A percentile compares a stretch with the other conserved stretches of the same genome.
These are phyloP conservation scores for Percopsis transmontana DNA, from an alignment of 2,113 vertebrate genomes.

Conservation along the genomic window DNA sequence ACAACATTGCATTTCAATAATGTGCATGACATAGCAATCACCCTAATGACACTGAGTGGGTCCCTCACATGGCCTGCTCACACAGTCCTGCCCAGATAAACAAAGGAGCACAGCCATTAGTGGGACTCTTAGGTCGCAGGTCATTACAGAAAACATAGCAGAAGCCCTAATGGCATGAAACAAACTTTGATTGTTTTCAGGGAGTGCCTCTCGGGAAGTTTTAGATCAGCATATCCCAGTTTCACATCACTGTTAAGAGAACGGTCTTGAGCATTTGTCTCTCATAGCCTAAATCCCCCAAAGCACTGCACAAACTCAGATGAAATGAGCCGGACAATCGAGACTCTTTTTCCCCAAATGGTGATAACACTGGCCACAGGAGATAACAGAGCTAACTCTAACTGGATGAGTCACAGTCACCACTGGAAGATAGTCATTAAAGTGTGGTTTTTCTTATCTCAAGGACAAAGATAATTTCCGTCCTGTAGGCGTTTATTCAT, in stretches of 20 bases:
- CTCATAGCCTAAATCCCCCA: slow-evolving; percentile 2
- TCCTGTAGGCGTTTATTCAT: background rate
- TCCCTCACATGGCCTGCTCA: slow-evolving; percentile 28
- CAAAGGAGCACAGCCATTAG: slow-evolving; percentile 37
- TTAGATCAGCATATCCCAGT: slow-evolving; percentile 20
- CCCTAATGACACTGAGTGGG: slow-evolving; percentile 40
- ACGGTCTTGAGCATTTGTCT: slow-evolving; percentile 11
- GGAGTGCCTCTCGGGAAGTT: slow-evolving; percentile 31
- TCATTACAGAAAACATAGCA: slow-evolving; percentile 33
- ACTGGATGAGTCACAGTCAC: slow-evolving; percentile 7
- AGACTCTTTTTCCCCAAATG: background rate
- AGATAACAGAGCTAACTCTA: slow-evolving; percentile 8
- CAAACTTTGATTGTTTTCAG: slow-evolving; percentile 44
- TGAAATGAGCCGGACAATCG: slow-evolving; percentile 11
- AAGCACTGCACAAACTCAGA: background rate
- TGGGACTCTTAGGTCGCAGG: slow-evolving; percentile 16
- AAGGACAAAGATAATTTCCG: slow-evolving; percentile 37
- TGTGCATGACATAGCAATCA: background rate
- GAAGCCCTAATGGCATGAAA: slow-evolving; percentile 19
- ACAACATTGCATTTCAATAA: too few relatives aligned
- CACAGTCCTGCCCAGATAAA: slow-evolving; percentile 9
- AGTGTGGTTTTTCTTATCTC: slow-evolving; percentile 27
- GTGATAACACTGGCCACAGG: background rate
- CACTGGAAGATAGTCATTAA: slow-evolving; percentile 24
- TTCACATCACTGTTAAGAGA: slow-evolving; percentile 1